These are phyloP conservation scores for Dendrophyllia cribrosa DNA, from an alignment of 64 coral and sea anemone species.

Conservation along the genomic window DNA sequence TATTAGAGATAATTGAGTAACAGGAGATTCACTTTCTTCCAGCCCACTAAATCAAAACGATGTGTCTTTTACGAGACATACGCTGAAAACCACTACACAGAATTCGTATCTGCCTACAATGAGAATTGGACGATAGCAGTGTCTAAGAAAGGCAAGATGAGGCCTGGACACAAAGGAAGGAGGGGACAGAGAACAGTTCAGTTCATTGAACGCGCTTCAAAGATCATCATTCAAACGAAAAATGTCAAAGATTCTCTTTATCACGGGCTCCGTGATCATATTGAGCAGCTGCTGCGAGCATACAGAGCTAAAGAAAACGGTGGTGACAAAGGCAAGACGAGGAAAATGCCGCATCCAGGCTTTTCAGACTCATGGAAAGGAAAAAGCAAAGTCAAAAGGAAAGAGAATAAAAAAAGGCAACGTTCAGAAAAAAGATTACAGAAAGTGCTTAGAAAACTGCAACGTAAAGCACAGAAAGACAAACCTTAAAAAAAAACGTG, in stretches of 20 bases:
- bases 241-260: constrained; percentile 77
- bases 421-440: constrained; percentile 8
- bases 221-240: constrained; percentile 85
- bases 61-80: constrained; percentile 95
- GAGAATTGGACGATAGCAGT: constrained; percentile 79
- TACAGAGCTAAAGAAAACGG: constrained; percentile 54
- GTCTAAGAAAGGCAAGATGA: constrained; percentile 83
- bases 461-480: background rate
- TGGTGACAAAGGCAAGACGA: background rate
- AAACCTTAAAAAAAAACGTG: background rate
- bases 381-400: constrained; percentile 35
- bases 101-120: constrained; percentile 84
- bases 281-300: constrained; percentile 75
- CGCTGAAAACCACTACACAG: constrained; percentile 78
- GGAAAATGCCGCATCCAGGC: constrained; percentile 21
- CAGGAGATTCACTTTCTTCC: background rate
- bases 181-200: constrained; percentile 83
- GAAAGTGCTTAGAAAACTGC: constrained; percentile 9
- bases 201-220: constrained; percentile 88
- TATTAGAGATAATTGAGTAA: too few species aligned
- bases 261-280: constrained; percentile 78
- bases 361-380: background rate
- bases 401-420: background rate
- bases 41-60: constrained; percentile 67
- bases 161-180: constrained; percentile 79